These are phyloP conservation scores for Lagopus leucura DNA, from an alignment of 2,113 vertebrate genomes.

Conservation along the genomic window DNA sequence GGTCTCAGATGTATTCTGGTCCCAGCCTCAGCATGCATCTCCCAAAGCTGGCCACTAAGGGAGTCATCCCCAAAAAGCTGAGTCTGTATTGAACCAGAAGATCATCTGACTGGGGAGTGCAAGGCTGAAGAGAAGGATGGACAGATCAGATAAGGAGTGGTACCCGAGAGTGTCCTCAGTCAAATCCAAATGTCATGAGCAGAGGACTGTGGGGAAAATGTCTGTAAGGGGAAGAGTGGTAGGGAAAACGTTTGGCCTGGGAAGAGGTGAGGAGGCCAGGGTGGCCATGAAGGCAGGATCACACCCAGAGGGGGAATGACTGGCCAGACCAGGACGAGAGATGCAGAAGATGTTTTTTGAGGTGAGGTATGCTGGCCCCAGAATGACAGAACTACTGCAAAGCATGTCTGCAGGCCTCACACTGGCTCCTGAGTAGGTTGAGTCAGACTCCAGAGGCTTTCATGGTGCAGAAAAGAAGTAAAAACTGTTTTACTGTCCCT, in stretches of 20 bases:
- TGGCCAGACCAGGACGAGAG: background rate
- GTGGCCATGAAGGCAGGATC: background rate
- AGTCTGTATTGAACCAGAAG: constrained; percentile 35
- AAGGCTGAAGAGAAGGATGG: background rate
- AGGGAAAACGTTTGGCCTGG: background rate
- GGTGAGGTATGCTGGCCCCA: background rate
- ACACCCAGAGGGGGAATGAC: background rate
- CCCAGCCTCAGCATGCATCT: constrained; percentile 49
- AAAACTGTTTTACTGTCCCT: background rate
- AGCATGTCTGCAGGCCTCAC: rapidly evolving
- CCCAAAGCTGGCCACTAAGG: constrained; percentile 40
- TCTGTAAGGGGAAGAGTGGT: rapidly evolving
- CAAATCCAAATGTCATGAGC: background rate
- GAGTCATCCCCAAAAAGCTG: constrained; percentile 65
- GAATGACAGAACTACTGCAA: background rate
- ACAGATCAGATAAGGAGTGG: background rate
- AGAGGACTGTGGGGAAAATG: background rate
- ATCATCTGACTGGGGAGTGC: background rate
- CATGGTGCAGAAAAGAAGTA: rapidly evolving
- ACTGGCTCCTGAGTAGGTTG: background rate
- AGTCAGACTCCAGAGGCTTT: rapidly evolving
- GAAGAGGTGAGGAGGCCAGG: background rate
- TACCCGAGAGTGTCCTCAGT: background rate
- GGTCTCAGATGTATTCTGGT: background rate
- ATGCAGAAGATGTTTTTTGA: background rate